phyloP scores from a whole-genome alignment of 2,113 vertebrate genomes.

The Ciconia boyciana region DNA sequence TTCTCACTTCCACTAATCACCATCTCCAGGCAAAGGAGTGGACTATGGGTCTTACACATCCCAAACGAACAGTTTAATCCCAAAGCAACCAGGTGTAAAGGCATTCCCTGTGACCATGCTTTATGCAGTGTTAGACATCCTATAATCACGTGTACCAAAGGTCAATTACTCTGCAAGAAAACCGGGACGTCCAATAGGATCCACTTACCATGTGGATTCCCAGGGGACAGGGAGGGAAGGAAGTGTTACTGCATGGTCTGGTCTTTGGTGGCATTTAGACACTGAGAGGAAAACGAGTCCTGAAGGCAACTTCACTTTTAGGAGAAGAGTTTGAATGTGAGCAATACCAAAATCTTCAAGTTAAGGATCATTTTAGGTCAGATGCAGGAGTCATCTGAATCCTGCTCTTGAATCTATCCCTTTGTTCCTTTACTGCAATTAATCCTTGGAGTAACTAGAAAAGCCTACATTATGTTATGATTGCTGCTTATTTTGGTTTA shows the following conservation, averaged over 20 bases:
- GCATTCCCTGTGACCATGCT: neutral
- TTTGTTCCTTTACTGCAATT: neutral
- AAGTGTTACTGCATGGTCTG: neutral
- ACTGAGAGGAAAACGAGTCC: neutral
- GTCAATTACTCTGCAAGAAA: neutral
- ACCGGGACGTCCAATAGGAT: neutral
- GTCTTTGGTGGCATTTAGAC: neutral
- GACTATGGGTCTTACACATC: neutral
- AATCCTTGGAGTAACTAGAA: neutral
- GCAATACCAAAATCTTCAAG: neutral
- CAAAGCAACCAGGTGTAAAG: neutral
- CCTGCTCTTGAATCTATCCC: neutral
- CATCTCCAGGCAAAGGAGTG: neutral
- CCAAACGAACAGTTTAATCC: neutral
- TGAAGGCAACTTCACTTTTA: neutral
- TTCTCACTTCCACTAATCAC: neutral
- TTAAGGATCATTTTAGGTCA: neutral
- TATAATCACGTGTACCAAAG: neutral
- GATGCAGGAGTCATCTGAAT: neutral
- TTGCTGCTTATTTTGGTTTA: slow-evolving; percentile 1
- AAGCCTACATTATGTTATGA: neutral
- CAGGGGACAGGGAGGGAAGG: neutral
- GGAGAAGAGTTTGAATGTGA: neutral
- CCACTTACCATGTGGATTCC: neutral
- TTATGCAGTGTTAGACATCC: neutral